Evolutionary conservation across 2,888 invertebrate species (phyloP).

Genomic region (Harpagoxenus sublaevis): DNA sequence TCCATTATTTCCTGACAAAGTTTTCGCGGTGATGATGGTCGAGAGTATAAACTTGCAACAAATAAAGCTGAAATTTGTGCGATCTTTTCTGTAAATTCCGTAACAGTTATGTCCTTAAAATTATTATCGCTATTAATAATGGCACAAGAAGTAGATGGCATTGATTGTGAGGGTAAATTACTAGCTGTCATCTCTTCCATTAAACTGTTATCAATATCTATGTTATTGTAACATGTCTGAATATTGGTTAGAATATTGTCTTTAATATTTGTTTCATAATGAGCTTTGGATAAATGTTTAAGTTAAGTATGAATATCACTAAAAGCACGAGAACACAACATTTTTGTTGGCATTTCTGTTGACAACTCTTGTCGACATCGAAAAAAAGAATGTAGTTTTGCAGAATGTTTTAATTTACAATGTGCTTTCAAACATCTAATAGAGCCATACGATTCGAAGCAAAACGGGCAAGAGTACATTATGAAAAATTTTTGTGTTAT

Average conservation of each 20-base stretch:
- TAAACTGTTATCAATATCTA: not conserved
- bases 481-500: not conserved
- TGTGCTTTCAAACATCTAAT: not conserved
- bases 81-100: too few species aligned
- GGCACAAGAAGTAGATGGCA: too few species aligned
- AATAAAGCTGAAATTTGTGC: too few species aligned
- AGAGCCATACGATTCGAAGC: not conserved
- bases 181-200: not conserved
- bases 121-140: too few species aligned
- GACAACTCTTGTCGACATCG: not conserved
- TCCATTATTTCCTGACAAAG: too few species aligned
- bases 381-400: conserved; percentile 9
- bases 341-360: not conserved
- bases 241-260: too few species aligned
- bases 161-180: too few species aligned
- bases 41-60: too few species aligned
- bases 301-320: conserved; percentile 11
- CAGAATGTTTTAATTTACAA: not conserved
- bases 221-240: too few species aligned
- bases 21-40: too few species aligned
- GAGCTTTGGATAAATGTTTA: conserved; percentile 13
- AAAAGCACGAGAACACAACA: not conserved
- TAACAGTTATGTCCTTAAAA: too few species aligned
- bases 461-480: conserved; percentile 16
- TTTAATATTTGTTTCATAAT: not conserved